phyloP scores from a whole-genome alignment of 2,113 vertebrate species.

The Gobius niger region DNA sequence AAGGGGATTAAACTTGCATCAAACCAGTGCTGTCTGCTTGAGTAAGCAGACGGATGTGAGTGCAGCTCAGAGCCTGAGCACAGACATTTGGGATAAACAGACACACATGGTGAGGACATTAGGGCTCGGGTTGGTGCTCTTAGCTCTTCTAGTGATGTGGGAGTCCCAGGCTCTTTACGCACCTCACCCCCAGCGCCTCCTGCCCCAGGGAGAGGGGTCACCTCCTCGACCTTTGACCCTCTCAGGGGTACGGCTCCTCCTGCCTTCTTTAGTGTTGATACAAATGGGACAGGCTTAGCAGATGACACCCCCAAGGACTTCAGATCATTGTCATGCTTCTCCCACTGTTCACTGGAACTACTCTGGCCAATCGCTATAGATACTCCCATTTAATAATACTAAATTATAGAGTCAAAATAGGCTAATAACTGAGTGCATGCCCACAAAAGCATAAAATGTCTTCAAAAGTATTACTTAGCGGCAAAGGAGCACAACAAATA shows the following conservation, averaged over 20 bases:
- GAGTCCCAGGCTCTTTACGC: slow-evolving; percentile 66
- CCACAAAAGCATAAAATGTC: slow-evolving; percentile 27
- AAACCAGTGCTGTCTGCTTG: slow-evolving; percentile 46
- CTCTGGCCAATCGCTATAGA: not conserved
- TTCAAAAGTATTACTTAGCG: slow-evolving; percentile 43
- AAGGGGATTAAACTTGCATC: slow-evolving; percentile 34
- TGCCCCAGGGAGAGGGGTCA: slow-evolving; percentile 75
- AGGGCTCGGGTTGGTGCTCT: slow-evolving; percentile 62
- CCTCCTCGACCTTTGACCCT: slow-evolving; percentile 76
- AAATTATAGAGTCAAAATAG: slow-evolving; percentile 29
- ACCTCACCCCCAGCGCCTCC: slow-evolving; percentile 78
- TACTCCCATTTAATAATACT: slow-evolving; percentile 12
- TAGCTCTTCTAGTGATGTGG: slow-evolving; percentile 65
- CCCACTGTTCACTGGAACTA: not conserved
- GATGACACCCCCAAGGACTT: slow-evolving; percentile 43
- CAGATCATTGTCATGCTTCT: slow-evolving; percentile 44
- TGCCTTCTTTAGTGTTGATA: slow-evolving; percentile 71
- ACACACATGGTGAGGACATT: slow-evolving; percentile 63
- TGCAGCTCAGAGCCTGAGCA: slow-evolving; percentile 51
- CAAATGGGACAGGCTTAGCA: slow-evolving; percentile 73
- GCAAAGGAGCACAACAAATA: slow-evolving; percentile 57
- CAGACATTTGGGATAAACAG: slow-evolving; percentile 53
- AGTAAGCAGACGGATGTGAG: slow-evolving; percentile 44
- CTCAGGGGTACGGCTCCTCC: slow-evolving; percentile 72
- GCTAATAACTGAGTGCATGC: slow-evolving; percentile 22